Evolutionary conservation across 2,797 vertebrate species (phyloP).

Genomic region (Hypotaenidia okinawae): DNA sequence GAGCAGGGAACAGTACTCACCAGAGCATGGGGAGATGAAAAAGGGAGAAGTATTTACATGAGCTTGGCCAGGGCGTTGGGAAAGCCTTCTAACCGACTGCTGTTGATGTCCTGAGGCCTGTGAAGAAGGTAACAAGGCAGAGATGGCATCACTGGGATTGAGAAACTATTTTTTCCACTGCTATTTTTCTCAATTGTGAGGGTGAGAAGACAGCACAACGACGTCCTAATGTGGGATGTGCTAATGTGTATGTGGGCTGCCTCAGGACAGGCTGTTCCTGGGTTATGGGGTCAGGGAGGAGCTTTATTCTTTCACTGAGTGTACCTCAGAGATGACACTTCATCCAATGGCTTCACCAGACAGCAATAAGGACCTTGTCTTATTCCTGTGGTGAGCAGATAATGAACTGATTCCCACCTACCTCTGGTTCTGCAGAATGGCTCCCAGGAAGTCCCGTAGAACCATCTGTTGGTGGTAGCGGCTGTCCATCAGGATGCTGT

Average conservation of each 20-base stretch:
- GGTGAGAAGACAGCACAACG: background rate
- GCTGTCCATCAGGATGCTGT: constrained; percentile 68
- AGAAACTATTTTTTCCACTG: background rate
- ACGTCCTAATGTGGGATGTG: background rate
- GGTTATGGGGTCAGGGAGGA: background rate
- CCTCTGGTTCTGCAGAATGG: constrained; percentile 69
- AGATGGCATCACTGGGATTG: background rate
- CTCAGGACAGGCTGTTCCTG: background rate
- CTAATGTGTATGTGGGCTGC: background rate
- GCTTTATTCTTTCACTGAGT: background rate
- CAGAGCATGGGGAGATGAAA: background rate
- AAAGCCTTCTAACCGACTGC: background rate
- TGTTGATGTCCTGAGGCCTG: constrained; percentile 42
- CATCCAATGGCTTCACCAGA: background rate
- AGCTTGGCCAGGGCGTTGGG: constrained; percentile 46
- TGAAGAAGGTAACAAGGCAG: background rate
- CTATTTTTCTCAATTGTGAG: background rate
- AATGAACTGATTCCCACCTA: background rate
- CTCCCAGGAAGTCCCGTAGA: constrained; percentile 66
- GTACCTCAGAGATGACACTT: background rate
- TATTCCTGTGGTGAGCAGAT: background rate
- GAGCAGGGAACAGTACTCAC: constrained; percentile 1
- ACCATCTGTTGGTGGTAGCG: constrained; percentile 66
- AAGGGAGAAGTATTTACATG: constrained; percentile 15
- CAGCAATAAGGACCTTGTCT: background rate